phyloP scores from a whole-genome alignment of 1,140 invertebrate species.

The Drosophila dunni region DNA sequence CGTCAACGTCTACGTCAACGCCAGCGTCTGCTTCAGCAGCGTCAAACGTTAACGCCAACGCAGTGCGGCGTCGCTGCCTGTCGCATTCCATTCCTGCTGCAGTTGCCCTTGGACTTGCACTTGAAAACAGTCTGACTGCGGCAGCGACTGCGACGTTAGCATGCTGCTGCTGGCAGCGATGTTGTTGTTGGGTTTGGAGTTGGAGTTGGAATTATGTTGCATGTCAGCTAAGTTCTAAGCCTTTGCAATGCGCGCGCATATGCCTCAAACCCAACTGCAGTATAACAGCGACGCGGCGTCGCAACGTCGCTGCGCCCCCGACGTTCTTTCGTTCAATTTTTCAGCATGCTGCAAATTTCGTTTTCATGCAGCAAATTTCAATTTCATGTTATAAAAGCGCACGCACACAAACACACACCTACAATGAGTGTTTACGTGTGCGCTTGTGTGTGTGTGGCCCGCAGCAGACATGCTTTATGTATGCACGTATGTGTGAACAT shows the following conservation, averaged over 20 bases:
- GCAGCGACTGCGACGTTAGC: conserved; percentile 14
- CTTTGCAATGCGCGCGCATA: conserved; percentile 43
- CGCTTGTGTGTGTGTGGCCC: conserved; percentile 27
- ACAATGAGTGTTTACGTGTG: conserved; percentile 7
- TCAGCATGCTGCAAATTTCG: conserved; percentile 76
- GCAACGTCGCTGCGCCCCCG: neutral
- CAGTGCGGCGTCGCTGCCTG: conserved; percentile 32
- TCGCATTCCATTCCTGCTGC: conserved; percentile 58
- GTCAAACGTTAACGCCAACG: conserved; percentile 23
- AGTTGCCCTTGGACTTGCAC: conserved; percentile 83
- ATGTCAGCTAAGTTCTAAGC: conserved; percentile 33
- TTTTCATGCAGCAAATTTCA: conserved; percentile 80
- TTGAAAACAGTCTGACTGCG: conserved; percentile 65
- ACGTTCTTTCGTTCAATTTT: conserved; percentile 59
- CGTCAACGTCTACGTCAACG: neutral
- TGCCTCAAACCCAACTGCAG: conserved; percentile 43
- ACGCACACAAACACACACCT: conserved; percentile 29
- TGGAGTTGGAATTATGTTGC: conserved; percentile 46
- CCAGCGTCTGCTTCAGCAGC: conserved; percentile 7
- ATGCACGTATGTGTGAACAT: neutral
- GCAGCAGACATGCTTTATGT: conserved; percentile 29
- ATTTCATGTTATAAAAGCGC: conserved; percentile 77
- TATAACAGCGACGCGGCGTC: neutral
- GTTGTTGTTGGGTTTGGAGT: conserved; percentile 1
- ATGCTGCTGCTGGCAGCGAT: conserved; percentile 23